Percentiles rank a stretch among this genome's conserved stretches.
Conservation (phyloP, 2,888 invertebrate species). For the Lithophane socia region DNA sequence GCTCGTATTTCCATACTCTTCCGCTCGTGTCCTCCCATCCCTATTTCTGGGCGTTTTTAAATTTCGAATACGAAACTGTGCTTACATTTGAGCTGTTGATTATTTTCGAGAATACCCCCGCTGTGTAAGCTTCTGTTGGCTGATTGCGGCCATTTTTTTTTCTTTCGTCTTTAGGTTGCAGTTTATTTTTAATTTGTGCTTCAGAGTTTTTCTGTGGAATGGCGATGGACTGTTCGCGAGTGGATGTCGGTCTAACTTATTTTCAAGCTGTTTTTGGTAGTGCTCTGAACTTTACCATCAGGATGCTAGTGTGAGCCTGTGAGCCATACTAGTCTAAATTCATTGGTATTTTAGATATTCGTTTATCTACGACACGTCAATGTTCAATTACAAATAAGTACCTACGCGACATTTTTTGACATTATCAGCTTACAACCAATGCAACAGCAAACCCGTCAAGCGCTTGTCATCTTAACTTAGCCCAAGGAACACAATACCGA, state of each 20-base stretch:
- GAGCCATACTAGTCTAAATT: conserved; percentile 10
- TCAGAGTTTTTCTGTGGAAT: conserved; percentile 50
- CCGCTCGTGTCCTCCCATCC: conserved; percentile 77
- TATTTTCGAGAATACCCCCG: conserved; percentile 86
- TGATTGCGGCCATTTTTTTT: conserved; percentile 81
- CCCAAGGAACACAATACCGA: conserved; percentile 17
- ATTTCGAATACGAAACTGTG: conserved; percentile 72
- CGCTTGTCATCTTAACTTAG: conserved; percentile 45
- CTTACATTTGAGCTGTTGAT: conserved; percentile 85
- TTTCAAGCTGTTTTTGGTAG: conserved; percentile 63
- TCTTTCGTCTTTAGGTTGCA: conserved; percentile 66
- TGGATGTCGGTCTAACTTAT: conserved; percentile 42
- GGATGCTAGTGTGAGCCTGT: background rate
- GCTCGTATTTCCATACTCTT: conserved; percentile 79
- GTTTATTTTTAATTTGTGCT: conserved; percentile 69
- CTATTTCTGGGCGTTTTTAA: conserved; percentile 80
- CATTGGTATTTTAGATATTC: background rate
- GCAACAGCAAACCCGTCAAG: conserved; percentile 17
- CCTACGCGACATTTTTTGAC: conserved; percentile 15
- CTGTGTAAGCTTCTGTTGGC: conserved; percentile 82
- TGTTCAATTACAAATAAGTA: background rate
- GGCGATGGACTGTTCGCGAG: conserved; percentile 54
- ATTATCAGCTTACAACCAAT: background rate
- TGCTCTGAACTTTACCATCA: conserved; percentile 28
- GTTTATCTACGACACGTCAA: background rate